phyloP scores from a whole-genome alignment of 1,140 invertebrate genomes.

The Platyscapa corneri region DNA sequence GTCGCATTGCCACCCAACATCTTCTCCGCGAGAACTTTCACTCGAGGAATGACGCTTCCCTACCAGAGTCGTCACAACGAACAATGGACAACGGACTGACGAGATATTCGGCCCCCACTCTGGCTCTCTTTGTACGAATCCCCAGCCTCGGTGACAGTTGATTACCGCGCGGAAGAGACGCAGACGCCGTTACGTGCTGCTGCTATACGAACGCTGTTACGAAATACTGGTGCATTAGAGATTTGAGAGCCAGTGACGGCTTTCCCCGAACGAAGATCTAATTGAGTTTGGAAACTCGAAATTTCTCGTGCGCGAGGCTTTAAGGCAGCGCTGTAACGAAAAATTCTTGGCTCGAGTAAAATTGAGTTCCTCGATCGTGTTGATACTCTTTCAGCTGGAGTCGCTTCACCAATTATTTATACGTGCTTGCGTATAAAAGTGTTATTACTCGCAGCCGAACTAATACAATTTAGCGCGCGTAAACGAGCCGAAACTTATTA shows the following conservation, averaged over 20 bases:
- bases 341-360: too few species aligned
- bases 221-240: neutral
- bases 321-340: too few species aligned
- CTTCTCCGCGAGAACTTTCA: neutral
- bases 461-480: too few species aligned
- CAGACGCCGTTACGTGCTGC: neutral
- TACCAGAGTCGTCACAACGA: neutral
- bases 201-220: neutral
- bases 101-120: neutral
- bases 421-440: too few species aligned
- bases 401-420: too few species aligned
- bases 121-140: neutral
- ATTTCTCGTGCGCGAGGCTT: neutral
- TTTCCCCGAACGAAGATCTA: neutral
- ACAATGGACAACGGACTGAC: neutral
- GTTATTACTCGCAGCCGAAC: too few species aligned
- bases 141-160: neutral
- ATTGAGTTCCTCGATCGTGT: too few species aligned
- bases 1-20: neutral
- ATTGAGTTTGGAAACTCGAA: neutral
- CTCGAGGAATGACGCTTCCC: neutral
- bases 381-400: too few species aligned
- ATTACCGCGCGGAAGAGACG: neutral
- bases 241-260: neutral
- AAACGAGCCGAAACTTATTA: too few species aligned